phyloP scores from a whole-genome alignment of 2,888 invertebrate species.

The Diarsia brunnea region DNA sequence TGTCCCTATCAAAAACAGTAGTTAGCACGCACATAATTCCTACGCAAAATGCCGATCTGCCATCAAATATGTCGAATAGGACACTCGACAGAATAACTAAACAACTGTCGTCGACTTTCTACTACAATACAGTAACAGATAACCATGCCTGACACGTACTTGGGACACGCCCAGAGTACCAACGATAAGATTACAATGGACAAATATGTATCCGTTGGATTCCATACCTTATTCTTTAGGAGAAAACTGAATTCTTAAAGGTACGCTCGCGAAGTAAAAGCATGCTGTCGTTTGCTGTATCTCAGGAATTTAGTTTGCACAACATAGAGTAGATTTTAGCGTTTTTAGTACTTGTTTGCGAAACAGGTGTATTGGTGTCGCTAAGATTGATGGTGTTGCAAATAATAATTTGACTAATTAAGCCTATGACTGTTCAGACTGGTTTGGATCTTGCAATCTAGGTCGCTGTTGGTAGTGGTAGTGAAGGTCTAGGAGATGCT shows the following conservation, averaged over 20 bases:
- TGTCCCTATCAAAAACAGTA: conserved; percentile 2
- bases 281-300: conserved; percentile 52
- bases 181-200: conserved; percentile 72
- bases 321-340: conserved; percentile 58
- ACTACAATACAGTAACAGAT: conserved; percentile 82
- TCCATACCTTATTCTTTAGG: conserved; percentile 65
- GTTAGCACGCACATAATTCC: conserved; percentile 12
- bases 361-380: conserved; percentile 41
- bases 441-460: background rate
- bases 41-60: conserved; percentile 21
- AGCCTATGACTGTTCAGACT: conserved; percentile 8
- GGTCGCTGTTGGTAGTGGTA: conserved; percentile 43
- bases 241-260: conserved; percentile 51
- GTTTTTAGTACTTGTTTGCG: conserved; percentile 41
- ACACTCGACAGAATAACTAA: conserved; percentile 66
- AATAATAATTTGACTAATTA: conserved; percentile 26
- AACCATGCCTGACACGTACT: conserved; percentile 82
- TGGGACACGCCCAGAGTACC: conserved; percentile 74
- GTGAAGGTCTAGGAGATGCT: background rate
- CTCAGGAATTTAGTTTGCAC: conserved; percentile 70
- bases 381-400: conserved; percentile 9
- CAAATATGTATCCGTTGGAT: conserved; percentile 66
- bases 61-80: conserved; percentile 57
- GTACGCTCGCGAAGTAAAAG: conserved; percentile 26
- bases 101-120: conserved; percentile 80